Percentiles rank a stretch among this genome's conserved stretches.
phyloP scores from a whole-genome alignment of 2,113 vertebrate genomes.

The Scophthalmus maximus region DNA sequence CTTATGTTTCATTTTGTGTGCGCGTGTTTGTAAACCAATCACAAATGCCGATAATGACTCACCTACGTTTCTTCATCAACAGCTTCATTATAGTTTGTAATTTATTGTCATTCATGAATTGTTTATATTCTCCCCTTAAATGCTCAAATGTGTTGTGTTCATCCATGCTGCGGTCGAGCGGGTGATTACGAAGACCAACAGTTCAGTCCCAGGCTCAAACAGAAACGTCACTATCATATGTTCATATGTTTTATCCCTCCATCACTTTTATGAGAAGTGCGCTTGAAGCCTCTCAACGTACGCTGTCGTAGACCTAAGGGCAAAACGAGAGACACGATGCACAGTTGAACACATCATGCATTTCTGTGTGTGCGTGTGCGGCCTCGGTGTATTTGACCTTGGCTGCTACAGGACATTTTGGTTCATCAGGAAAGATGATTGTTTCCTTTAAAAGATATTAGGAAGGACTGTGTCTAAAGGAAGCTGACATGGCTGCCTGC shows the following conservation, averaged over 20 bases:
- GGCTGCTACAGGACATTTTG: constrained; percentile 69
- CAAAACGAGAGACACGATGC: constrained; percentile 46
- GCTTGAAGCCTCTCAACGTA: neutral
- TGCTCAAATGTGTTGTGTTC: too few relatives aligned
- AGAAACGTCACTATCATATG: too few relatives aligned
- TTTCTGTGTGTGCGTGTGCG: constrained; percentile 31
- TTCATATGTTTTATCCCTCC: too few relatives aligned
- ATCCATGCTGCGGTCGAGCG: too few relatives aligned
- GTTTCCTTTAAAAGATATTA: constrained; percentile 80
- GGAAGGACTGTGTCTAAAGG: constrained; percentile 66
- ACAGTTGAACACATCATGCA: constrained; percentile 65
- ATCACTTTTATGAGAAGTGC: too few relatives aligned
- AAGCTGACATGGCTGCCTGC: constrained; percentile 71
- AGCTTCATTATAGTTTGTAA: too few relatives aligned
- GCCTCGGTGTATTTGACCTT: constrained; percentile 68
- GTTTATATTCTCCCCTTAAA: constrained; percentile 7
- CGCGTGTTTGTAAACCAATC: too few relatives aligned
- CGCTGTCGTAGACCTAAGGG: neutral
- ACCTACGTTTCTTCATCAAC: too few relatives aligned
- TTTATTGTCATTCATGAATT: neutral
- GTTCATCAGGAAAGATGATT: constrained; percentile 80
- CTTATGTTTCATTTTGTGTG: neutral
- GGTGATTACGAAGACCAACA: too few relatives aligned
- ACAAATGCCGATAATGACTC: too few relatives aligned
- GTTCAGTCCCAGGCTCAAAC: too few relatives aligned